Evolutionary conservation across 2,113 vertebrate species (phyloP).

Genomic region (Turdus rufiventris): DNA sequence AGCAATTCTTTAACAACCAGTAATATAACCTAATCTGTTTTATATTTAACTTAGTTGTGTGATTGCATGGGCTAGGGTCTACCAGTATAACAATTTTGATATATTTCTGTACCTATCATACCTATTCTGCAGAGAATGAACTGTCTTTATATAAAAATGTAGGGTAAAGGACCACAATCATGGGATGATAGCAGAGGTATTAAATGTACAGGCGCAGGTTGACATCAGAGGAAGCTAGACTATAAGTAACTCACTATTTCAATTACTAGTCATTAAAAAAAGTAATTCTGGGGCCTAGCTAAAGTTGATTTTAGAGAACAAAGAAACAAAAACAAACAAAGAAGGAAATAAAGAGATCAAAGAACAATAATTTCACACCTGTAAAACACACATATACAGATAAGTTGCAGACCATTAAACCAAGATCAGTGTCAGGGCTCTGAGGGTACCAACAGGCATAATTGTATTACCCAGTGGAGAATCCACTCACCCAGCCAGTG

Average conservation of each 20-base stretch:
- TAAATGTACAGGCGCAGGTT: neutral
- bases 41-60: neutral
- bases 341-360: neutral
- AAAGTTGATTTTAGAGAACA: neutral
- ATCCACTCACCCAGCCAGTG: rapidly evolving
- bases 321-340: no score
- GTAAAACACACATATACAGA: neutral
- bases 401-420: neutral
- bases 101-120: neutral
- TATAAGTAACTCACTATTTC: neutral
- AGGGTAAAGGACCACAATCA: neutral
- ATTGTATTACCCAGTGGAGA: neutral
- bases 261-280: neutral
- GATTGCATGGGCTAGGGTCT: neutral
- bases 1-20: neutral
- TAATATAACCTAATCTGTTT: neutral
- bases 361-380: neutral
- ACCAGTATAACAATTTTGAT: rapidly evolving
- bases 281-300: rapidly evolving
- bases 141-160: neutral
- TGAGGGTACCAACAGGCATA: neutral
- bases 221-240: neutral
- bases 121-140: neutral
- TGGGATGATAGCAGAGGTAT: neutral
- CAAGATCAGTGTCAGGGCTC: neutral